Conservation (phyloP, 2,888 invertebrate species). For the Acanthosoma haemorrhoidale region DNA sequence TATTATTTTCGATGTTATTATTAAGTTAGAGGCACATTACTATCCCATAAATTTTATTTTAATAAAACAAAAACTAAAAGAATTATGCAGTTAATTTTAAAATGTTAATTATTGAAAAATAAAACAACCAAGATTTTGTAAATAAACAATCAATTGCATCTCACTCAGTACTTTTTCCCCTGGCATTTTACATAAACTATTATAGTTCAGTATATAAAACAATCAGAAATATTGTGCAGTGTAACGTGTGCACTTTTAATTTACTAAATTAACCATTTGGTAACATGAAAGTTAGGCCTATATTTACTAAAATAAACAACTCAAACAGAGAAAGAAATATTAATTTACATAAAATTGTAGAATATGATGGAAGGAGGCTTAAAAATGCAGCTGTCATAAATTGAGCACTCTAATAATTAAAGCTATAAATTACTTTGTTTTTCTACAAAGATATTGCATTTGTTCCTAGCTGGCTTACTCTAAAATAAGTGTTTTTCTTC, state of each 20-base stretch:
- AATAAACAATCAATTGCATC: neutral
- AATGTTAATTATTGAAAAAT: neutral
- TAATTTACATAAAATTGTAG: constrained; percentile 23
- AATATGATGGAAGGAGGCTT: constrained; percentile 23
- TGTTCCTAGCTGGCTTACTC: constrained; percentile 38
- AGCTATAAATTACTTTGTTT: constrained; percentile 38
- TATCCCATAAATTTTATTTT: constrained; percentile 9
- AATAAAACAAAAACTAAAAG: neutral
- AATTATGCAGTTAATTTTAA: neutral
- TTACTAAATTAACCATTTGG: constrained; percentile 20
- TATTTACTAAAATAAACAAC: constrained; percentile 15
- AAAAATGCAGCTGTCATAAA: constrained; percentile 33
- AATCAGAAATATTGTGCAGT: constrained; percentile 13
- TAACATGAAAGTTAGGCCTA: constrained; percentile 34
- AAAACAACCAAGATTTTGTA: neutral
- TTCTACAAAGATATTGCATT: constrained; percentile 42
- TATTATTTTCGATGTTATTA: constrained; percentile 14
- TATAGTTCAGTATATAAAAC: constrained; percentile 3
- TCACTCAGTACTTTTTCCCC: neutral
- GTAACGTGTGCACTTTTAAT: constrained; percentile 24
- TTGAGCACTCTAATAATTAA: constrained; percentile 42
- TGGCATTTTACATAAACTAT: neutral
- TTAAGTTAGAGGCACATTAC: constrained; percentile 23
- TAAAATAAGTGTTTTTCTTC: constrained; percentile 37
- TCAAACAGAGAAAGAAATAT: constrained; percentile 26